These are phyloP conservation scores for Grantiella picta DNA, from an alignment of 2,113 vertebrate genomes.

Conservation along the genomic window DNA sequence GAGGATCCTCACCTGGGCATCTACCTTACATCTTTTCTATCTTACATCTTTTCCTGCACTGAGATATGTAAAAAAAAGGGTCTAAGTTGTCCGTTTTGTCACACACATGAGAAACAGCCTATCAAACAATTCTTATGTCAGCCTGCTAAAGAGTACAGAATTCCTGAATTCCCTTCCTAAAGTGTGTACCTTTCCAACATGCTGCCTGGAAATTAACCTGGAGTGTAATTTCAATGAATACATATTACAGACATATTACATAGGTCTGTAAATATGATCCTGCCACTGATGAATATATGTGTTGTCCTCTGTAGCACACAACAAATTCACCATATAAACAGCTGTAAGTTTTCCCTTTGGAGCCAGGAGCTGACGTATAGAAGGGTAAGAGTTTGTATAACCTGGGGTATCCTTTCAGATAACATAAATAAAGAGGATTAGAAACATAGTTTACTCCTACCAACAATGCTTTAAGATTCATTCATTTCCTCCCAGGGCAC, in stretches of 20 bases:
- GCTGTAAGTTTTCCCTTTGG: background rate
- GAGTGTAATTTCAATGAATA: background rate
- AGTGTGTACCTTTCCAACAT: background rate
- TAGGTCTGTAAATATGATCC: background rate
- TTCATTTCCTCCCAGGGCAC: background rate
- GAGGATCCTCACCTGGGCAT: background rate
- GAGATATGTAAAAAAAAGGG: background rate
- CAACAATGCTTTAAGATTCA: background rate
- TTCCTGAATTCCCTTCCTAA: background rate
- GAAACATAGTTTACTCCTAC: background rate
- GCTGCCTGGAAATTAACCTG: background rate
- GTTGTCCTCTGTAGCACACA: background rate
- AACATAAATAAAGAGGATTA: background rate
- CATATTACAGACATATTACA: too few species aligned
- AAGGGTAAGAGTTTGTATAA: background rate
- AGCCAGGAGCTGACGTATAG: background rate
- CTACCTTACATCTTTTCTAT: background rate
- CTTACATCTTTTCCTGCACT: background rate
- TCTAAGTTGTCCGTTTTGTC: background rate
- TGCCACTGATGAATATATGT: background rate
- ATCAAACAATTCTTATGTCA: background rate
- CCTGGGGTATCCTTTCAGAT: background rate
- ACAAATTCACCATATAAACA: background rate
- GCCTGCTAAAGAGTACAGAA: background rate
- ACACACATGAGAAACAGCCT: background rate